Conservation (phyloP, 2,113 vertebrate species). For the Anser brachyrhynchus region DNA sequence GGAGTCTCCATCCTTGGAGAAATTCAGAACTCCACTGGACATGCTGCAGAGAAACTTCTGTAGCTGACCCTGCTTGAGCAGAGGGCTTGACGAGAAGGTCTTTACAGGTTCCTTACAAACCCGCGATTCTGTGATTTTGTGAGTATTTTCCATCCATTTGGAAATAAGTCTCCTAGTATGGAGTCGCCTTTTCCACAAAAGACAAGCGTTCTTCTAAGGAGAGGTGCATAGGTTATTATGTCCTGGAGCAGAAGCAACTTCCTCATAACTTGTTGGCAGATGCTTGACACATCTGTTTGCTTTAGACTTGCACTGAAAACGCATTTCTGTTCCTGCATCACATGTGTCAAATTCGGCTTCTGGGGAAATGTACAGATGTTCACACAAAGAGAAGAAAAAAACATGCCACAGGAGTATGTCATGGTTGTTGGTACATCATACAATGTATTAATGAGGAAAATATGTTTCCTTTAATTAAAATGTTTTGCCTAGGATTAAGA, state of each 20-base stretch:
- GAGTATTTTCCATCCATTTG: neutral
- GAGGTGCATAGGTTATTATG: neutral
- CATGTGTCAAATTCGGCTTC: constrained; percentile 60
- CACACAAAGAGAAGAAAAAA: constrained; percentile 32
- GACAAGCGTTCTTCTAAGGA: neutral
- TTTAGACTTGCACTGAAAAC: constrained; percentile 50
- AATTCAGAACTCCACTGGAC: neutral
- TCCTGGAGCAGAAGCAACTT: constrained; percentile 41
- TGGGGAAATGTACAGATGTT: constrained; percentile 70
- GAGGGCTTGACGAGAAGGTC: neutral
- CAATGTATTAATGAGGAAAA: constrained; percentile 51
- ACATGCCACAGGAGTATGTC: constrained; percentile 49
- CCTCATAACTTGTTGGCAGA: constrained; percentile 58
- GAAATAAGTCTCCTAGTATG: rapidly evolving
- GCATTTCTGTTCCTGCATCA: constrained; percentile 49
- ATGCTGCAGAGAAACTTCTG: neutral
- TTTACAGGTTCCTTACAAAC: neutral
- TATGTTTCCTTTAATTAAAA: constrained; percentile 61
- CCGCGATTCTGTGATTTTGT: neutral
- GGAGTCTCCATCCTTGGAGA: neutral
- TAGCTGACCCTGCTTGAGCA: neutral
- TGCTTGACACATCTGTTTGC: constrained; percentile 63
- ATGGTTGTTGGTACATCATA: constrained; percentile 22
- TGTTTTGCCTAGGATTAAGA: constrained; percentile 8
- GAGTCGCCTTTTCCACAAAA: neutral